These are phyloP conservation scores for Leptinotarsa haldemani DNA, from an alignment of 2,888 invertebrate species.

Conservation along the genomic window DNA sequence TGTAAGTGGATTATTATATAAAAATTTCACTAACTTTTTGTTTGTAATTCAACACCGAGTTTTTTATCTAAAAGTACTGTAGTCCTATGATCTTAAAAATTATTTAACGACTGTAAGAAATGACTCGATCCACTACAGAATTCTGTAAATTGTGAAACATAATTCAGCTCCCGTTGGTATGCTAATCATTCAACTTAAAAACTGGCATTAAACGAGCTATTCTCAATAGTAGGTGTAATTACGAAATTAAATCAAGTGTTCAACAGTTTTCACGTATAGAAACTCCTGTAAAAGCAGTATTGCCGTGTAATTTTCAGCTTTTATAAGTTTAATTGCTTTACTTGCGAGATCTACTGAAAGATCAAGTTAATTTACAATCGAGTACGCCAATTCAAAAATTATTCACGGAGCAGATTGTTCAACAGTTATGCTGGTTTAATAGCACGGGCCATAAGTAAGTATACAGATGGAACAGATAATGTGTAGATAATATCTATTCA, in stretches of 20 bases:
- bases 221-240: constrained; percentile 9
- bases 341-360: constrained; percentile 23
- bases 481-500: background rate
- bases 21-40: too few species aligned
- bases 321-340: constrained; percentile 25
- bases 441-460: constrained; percentile 10
- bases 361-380: constrained; percentile 24
- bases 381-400: constrained; percentile 24
- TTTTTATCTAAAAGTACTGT: too few species aligned
- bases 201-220: constrained; percentile 13
- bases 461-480: background rate
- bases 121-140: too few species aligned
- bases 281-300: constrained; percentile 7
- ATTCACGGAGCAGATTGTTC: constrained; percentile 15
- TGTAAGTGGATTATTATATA: too few species aligned
- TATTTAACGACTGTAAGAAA: too few species aligned
- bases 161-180: constrained; percentile 2
- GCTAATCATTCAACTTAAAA: constrained; percentile 9
- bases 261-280: constrained; percentile 18
- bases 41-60: too few species aligned
- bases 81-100: too few species aligned
- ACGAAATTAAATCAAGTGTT: constrained; percentile 7
- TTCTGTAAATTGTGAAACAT: background rate
- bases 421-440: constrained; percentile 12
- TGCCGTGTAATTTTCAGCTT: constrained; percentile 15